These are phyloP conservation scores for Aphis gossypii DNA, from an alignment of 1,140 invertebrate genomes.

Conservation along the genomic window DNA sequence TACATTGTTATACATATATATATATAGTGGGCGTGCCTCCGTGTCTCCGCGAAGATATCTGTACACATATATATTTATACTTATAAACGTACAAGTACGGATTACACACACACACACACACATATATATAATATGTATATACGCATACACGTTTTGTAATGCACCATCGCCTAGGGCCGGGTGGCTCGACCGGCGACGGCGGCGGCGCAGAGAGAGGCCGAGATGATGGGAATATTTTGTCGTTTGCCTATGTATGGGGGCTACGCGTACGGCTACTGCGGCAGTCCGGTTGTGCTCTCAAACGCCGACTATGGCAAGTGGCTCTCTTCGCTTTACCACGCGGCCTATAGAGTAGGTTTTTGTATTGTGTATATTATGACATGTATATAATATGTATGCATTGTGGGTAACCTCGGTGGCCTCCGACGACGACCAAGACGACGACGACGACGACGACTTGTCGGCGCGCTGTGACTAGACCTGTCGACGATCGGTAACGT, in stretches of 20 bases:
- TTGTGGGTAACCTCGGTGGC: conserved; percentile 53
- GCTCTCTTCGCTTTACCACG: conserved; percentile 47
- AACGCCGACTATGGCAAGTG: conserved; percentile 57
- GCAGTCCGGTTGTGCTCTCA: conserved; percentile 49
- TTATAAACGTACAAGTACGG: not conserved
- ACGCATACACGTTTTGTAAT: conserved; percentile 38
- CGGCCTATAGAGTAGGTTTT: conserved; percentile 16
- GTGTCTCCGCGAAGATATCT: not conserved
- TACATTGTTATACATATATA: not conserved
- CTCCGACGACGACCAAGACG: conserved; percentile 23
- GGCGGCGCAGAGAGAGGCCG: conserved; percentile 5
- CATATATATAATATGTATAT: not conserved
- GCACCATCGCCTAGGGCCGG: conserved; percentile 51
- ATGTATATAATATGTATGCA: not conserved
- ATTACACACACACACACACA: not conserved
- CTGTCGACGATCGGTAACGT: conserved; percentile 51
- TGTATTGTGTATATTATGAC: conserved; percentile 43
- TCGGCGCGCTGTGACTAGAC: conserved; percentile 19
- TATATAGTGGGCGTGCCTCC: conserved; percentile 21
- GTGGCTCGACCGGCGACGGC: conserved; percentile 14
- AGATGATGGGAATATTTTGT: conserved; percentile 57
- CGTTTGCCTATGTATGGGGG: conserved; percentile 58
- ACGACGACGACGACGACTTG: conserved; percentile 22
- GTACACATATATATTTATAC: not conserved
- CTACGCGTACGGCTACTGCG: not conserved